Percentiles rank a stretch among this genome's conserved stretches.
Conservation (phyloP, 2,888 invertebrate genomes). For the Adelognathus sp. region DNA sequence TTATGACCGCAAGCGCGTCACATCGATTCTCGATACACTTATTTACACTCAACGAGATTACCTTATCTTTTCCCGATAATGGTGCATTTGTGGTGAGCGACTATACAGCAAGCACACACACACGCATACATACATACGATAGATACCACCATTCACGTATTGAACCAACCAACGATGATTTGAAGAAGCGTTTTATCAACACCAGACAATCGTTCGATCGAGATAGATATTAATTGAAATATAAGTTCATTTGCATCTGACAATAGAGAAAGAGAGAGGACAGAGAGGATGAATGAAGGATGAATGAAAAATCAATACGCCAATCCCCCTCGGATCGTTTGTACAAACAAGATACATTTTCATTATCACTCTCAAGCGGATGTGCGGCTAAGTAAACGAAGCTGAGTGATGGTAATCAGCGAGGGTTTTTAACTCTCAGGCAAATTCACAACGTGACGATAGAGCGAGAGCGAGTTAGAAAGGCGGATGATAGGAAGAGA, state of each 20-base stretch:
- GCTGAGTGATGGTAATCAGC: constrained; percentile 30
- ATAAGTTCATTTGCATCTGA: too few species aligned
- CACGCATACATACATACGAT: too few species aligned
- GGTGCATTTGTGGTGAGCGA: background rate
- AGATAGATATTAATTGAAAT: too few species aligned
- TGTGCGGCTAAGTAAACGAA: background rate
- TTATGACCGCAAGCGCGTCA: constrained; percentile 22
- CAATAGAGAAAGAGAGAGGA: too few species aligned
- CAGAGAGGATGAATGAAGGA: too few species aligned
- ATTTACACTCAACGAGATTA: constrained; percentile 45
- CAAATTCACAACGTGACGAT: background rate
- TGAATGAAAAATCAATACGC: constrained; percentile 8
- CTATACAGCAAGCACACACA: background rate
- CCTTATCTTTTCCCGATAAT: constrained; percentile 17
- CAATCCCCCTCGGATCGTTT: background rate
- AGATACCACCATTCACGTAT: background rate
- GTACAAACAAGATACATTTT: constrained; percentile 22
- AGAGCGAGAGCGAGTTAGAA: background rate
- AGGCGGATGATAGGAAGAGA: background rate
- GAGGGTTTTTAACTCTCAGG: constrained; percentile 6
- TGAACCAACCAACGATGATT: too few species aligned
- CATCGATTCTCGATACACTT: constrained; percentile 44
- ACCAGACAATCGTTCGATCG: too few species aligned
- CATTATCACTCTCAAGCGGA: background rate
- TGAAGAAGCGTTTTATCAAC: background rate